A percentile compares a stretch with the other conserved stretches of the same genome.
Evolutionary conservation across 1,140 invertebrate species (phyloP).

Genomic region (Heliconius nattereri): DNA sequence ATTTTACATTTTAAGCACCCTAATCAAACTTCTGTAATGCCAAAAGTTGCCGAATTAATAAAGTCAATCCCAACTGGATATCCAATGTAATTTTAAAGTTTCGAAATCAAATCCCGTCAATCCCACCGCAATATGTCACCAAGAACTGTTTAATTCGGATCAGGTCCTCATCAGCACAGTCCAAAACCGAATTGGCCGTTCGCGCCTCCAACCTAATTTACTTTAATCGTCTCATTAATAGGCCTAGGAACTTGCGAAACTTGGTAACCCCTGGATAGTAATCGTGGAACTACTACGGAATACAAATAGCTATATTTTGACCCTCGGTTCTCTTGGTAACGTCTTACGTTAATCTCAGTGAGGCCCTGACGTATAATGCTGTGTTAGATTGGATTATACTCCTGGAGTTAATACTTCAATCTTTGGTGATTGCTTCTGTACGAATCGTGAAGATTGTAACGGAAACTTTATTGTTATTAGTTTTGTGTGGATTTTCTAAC

Average conservation of each 20-base stretch:
- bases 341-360: conserved; percentile 45
- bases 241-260: conserved; percentile 64
- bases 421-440: conserved; percentile 6
- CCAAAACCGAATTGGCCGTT: conserved; percentile 57
- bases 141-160: conserved; percentile 35
- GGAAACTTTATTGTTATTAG: background rate
- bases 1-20: conserved; percentile 4
- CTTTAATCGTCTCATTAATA: conserved; percentile 75
- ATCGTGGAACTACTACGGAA: conserved; percentile 47
- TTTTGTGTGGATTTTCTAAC: background rate
- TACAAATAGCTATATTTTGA: conserved; percentile 67
- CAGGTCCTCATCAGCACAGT: conserved; percentile 43
- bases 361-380: conserved; percentile 26
- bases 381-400: conserved; percentile 24
- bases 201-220: conserved; percentile 67
- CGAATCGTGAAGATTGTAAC: background rate
- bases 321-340: conserved; percentile 42
- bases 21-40: background rate
- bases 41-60: conserved; percentile 25
- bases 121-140: conserved; percentile 33
- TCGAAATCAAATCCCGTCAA: conserved; percentile 30
- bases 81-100: conserved; percentile 34
- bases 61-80: conserved; percentile 24
- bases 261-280: conserved; percentile 58
- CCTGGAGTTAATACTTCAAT: conserved; percentile 9